phyloP scores from a whole-genome alignment of 2,888 invertebrate genomes.

The Falcaria lacertinaria region DNA sequence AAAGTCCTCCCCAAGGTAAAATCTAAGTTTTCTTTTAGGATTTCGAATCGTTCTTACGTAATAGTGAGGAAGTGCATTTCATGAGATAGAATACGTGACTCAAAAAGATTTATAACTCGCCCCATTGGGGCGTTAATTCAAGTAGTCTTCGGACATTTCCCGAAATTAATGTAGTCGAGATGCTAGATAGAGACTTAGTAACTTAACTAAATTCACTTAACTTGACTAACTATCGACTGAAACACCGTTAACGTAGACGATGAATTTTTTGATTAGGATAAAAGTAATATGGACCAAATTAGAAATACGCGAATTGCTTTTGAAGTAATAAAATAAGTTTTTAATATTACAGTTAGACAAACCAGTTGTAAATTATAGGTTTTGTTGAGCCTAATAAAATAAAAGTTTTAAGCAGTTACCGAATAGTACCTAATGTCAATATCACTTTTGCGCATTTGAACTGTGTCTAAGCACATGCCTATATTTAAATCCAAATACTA shows the following conservation, averaged over 20 bases:
- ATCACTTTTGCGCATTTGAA: too few relatives aligned
- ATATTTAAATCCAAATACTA: too few relatives aligned
- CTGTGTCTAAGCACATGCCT: too few relatives aligned
- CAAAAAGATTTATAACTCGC: conserved; percentile 49
- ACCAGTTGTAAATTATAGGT: too few relatives aligned
- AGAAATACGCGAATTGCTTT: too few relatives aligned
- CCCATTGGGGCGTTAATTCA: conserved; percentile 46
- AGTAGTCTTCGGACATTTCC: conserved; percentile 37
- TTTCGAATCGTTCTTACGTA: conserved; percentile 31
- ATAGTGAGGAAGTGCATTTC: conserved; percentile 48
- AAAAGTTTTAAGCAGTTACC: not conserved
- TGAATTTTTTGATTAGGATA: too few relatives aligned
- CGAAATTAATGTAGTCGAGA: conserved; percentile 42
- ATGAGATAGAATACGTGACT: conserved; percentile 54
- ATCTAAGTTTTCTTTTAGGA: conserved; percentile 8
- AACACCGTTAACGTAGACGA: too few relatives aligned
- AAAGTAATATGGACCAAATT: too few relatives aligned
- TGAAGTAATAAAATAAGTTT: too few relatives aligned
- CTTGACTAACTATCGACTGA: not conserved
- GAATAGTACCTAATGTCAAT: not conserved
- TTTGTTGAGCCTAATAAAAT: not conserved
- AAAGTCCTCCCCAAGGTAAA: not conserved
- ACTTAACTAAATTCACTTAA: not conserved
- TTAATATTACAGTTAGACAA: too few relatives aligned
- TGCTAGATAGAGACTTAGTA: conserved; percentile 17